These are phyloP conservation scores for Microcaecilia unicolor DNA, from an alignment of 2,797 vertebrate genomes.

Conservation along the genomic window DNA sequence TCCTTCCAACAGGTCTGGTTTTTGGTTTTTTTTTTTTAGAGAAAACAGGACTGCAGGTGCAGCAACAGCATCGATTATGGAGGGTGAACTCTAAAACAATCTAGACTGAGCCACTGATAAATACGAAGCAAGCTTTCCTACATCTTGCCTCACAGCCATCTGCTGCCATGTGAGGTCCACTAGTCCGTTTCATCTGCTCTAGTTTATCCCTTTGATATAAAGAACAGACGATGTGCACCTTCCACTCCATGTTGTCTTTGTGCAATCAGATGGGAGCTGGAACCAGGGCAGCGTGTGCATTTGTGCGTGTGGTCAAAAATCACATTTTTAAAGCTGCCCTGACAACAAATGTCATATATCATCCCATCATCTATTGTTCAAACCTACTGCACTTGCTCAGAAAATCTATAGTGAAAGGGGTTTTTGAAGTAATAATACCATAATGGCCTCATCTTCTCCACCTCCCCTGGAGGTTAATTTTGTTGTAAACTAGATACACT, in stretches of 20 bases:
- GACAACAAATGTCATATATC: slow-evolving; percentile 2
- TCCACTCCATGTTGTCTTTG: neutral
- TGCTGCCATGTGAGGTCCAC: neutral
- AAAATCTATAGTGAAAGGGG: neutral
- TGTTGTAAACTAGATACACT: slow-evolving; percentile 18
- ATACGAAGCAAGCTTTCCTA: slow-evolving; percentile 25
- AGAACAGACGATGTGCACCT: neutral
- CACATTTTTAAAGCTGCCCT: neutral
- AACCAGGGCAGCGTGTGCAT: neutral
- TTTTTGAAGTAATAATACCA: fast-evolving
- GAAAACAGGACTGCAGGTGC: no score
- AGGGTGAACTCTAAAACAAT: no score
- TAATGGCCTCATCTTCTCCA: slow-evolving; percentile 1
- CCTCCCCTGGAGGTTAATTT: slow-evolving; percentile 10
- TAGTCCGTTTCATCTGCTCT: neutral
- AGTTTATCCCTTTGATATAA: neutral
- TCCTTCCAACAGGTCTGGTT: no score
- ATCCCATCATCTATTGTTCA: neutral
- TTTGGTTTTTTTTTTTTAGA: no score
- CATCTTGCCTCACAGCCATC: slow-evolving; percentile 14
- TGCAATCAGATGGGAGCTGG: neutral
- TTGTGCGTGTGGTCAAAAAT: slow-evolving; percentile 10
- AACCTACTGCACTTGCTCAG: neutral
- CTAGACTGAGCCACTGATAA: no score
- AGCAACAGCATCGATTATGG: no score